These are phyloP conservation scores for Calliopum simillimum DNA, from an alignment of 2,888 invertebrate species.

Conservation along the genomic window DNA sequence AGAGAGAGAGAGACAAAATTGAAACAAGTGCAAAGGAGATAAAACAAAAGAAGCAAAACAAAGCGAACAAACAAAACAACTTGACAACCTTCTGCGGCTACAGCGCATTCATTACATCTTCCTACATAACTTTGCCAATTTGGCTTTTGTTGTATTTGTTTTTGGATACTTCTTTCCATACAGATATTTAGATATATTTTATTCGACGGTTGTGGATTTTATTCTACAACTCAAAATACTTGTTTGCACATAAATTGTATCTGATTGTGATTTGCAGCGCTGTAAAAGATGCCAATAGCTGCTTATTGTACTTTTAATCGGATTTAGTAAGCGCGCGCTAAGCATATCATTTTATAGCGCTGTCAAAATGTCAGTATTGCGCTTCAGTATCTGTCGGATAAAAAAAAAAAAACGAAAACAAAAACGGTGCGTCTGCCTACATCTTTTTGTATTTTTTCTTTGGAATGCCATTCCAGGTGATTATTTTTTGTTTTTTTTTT, in stretches of 20 bases:
- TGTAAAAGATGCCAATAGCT: too few relatives aligned
- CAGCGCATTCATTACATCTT: slow-evolving; percentile 48
- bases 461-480: slow-evolving; percentile 36
- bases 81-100: slow-evolving; percentile 45
- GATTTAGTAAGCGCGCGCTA: too few relatives aligned
- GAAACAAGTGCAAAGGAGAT: slow-evolving; percentile 25
- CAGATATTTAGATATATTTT: background rate
- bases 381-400: background rate
- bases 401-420: background rate
- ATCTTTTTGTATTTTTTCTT: slow-evolving; percentile 23
- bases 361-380: background rate
- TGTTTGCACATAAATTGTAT: slow-evolving; percentile 10
- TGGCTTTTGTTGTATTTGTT: slow-evolving; percentile 18
- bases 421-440: slow-evolving; percentile 22
- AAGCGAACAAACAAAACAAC: slow-evolving; percentile 39
- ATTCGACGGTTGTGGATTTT: background rate
- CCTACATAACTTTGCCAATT: slow-evolving; percentile 44
- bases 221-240: background rate
- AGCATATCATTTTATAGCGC: too few relatives aligned
- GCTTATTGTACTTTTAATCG: too few relatives aligned
- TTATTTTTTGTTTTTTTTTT: slow-evolving; percentile 2
- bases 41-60: slow-evolving; percentile 27
- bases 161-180: slow-evolving; percentile 1
- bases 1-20: slow-evolving; percentile 3
- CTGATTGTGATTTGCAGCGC: background rate